Conservation (phyloP, 2,113 vertebrate species). For the Lipotes vexillifer region DNA sequence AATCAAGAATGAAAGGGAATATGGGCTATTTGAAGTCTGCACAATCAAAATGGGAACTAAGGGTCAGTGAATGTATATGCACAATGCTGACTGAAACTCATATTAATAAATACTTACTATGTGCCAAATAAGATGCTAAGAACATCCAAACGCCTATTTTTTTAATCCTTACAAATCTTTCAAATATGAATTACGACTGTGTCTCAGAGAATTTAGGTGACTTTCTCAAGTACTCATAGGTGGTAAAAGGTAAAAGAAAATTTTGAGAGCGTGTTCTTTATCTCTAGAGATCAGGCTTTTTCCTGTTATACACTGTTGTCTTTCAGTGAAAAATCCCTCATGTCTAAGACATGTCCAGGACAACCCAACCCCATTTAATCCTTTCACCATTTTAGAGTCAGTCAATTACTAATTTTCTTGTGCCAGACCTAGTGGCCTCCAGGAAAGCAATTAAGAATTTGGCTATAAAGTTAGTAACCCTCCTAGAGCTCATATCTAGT, state of each 20-base stretch:
- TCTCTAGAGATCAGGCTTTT: not conserved
- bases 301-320: not conserved
- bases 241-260: not conserved
- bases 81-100: not conserved
- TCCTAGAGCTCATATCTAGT: not conserved
- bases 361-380: not conserved
- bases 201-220: not conserved
- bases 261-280: not conserved
- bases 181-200: not conserved
- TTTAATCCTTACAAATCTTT: not conserved
- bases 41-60: not conserved
- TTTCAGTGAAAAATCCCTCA: not conserved
- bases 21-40: not conserved
- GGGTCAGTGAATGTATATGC: not conserved
- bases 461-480: rapidly evolving
- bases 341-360: not conserved
- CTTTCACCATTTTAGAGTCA: not conserved
- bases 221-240: not conserved
- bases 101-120: not conserved
- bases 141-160: not conserved
- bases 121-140: rapidly evolving
- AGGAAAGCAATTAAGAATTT: not conserved
- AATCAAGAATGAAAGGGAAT: not conserved
- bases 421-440: not conserved
- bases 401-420: not conserved